These are phyloP conservation scores for Panzeria rudis DNA, from an alignment of 2,888 invertebrate genomes.

Conservation along the genomic window DNA sequence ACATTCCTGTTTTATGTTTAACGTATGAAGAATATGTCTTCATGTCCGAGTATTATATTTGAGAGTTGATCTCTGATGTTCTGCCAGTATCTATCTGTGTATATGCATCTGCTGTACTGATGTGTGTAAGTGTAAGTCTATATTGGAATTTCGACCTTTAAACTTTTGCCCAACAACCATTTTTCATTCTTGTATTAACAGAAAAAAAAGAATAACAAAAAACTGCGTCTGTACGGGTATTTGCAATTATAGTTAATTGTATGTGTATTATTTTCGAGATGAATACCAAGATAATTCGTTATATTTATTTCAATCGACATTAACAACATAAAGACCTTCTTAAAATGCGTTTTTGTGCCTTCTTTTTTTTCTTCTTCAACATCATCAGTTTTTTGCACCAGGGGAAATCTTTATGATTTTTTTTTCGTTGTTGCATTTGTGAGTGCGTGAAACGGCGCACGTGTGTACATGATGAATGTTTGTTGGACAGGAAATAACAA, in stretches of 20 bases:
- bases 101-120: conserved; percentile 10
- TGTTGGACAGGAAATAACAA: conserved; percentile 70
- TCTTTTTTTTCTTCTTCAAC: conserved; percentile 15
- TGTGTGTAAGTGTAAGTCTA: conserved; percentile 34
- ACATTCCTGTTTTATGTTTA: conserved; percentile 67
- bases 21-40: conserved; percentile 65
- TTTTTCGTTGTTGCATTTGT: conserved; percentile 27
- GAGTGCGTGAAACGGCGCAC: conserved; percentile 67
- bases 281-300: conserved; percentile 73
- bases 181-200: conserved; percentile 63
- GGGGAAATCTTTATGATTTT: conserved; percentile 59
- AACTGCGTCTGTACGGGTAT: conserved; percentile 39
- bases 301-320: conserved; percentile 73
- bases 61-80: conserved; percentile 60
- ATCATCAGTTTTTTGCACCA: conserved; percentile 34
- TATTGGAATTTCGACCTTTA: conserved; percentile 72
- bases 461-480: conserved; percentile 71
- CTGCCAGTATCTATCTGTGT: conserved; percentile 35
- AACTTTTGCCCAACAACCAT: conserved; percentile 73
- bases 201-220: not conserved
- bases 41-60: conserved; percentile 58
- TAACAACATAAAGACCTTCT: conserved; percentile 69
- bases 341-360: conserved; percentile 60
- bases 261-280: conserved; percentile 72
- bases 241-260: conserved; percentile 73